phyloP scores from a whole-genome alignment of 2,888 invertebrate genomes.

The Seira musarum region DNA sequence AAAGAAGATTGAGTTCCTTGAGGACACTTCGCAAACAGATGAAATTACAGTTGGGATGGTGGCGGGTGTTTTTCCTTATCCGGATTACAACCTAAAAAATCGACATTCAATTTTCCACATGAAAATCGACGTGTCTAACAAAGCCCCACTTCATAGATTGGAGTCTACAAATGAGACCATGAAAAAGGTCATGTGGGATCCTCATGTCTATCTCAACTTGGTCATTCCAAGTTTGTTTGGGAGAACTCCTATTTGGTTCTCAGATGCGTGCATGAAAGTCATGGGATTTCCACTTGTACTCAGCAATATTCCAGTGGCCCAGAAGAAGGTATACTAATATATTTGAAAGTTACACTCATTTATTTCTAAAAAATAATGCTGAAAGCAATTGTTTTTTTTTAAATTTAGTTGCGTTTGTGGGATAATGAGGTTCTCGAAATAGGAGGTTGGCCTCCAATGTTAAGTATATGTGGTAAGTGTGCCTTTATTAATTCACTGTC shows the following conservation, averaged over 20 bases:
- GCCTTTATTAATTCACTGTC: not conserved
- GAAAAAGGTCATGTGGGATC: constrained; percentile 43
- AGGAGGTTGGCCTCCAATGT: constrained; percentile 64
- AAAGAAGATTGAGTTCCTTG: not conserved
- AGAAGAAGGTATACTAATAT: constrained; percentile 25
- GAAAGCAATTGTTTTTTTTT: no score
- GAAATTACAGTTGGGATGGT: constrained; percentile 59
- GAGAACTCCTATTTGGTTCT: constrained; percentile 53
- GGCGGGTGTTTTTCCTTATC: constrained; percentile 63
- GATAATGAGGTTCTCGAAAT: constrained; percentile 62
- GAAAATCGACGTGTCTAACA: constrained; percentile 36
- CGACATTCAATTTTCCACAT: constrained; percentile 57
- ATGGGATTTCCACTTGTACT: constrained; percentile 61
- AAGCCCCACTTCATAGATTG: constrained; percentile 41
- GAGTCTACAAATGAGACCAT: constrained; percentile 39
- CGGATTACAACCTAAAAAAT: constrained; percentile 53
- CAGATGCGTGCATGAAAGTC: constrained; percentile 54
- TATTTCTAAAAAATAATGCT: no score
- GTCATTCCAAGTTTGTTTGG: constrained; percentile 61
- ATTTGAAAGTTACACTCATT: no score
- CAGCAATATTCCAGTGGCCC: constrained; percentile 63
- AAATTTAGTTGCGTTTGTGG: constrained; percentile 35
- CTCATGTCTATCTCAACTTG: constrained; percentile 58
- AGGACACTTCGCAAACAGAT: not conserved
- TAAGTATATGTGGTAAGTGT: constrained; percentile 56